Percentiles rank a stretch among this genome's conserved stretches.
These are phyloP conservation scores for Cossypha dichroa DNA, from an alignment of 2,797 vertebrate species.

Conservation along the genomic window DNA sequence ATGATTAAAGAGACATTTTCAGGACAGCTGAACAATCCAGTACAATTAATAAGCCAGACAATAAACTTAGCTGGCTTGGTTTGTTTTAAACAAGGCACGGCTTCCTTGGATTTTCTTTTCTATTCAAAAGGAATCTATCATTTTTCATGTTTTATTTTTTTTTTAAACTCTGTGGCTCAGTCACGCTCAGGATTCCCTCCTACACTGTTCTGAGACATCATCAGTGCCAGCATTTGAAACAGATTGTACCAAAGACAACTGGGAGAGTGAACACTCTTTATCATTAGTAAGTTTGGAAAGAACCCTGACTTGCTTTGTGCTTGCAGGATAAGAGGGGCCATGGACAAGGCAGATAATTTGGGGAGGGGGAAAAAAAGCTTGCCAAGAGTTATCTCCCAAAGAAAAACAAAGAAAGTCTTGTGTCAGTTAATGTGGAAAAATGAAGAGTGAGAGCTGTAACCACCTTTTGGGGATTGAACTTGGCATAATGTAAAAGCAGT, in stretches of 20 bases:
- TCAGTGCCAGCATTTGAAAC: slow-evolving; percentile 48
- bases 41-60: slow-evolving; percentile 26
- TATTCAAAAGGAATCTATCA: neutral
- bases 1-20: slow-evolving; percentile 40
- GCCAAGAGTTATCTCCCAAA: neutral
- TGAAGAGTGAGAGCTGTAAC: neutral
- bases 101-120: neutral
- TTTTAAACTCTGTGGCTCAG: slow-evolving; percentile 20
- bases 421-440: neutral
- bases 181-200: slow-evolving; percentile 63
- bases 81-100: neutral
- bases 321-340: neutral
- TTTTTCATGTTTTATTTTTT: neutral
- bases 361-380: neutral
- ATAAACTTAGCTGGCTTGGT: neutral
- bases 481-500: neutral
- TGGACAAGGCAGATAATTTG: neutral
- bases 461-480: neutral
- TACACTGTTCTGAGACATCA: slow-evolving; percentile 67
- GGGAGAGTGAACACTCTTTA: slow-evolving; percentile 24
- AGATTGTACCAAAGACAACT: slow-evolving; percentile 51
- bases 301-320: neutral
- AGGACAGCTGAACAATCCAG: neutral
- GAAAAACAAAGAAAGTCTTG: neutral
- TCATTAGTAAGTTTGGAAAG: slow-evolving; percentile 31